A percentile compares a stretch with the other conserved stretches of the same genome.
Conservation (phyloP, 92 coral and sea anemone genomes). For the Siderastrea siderea region DNA sequence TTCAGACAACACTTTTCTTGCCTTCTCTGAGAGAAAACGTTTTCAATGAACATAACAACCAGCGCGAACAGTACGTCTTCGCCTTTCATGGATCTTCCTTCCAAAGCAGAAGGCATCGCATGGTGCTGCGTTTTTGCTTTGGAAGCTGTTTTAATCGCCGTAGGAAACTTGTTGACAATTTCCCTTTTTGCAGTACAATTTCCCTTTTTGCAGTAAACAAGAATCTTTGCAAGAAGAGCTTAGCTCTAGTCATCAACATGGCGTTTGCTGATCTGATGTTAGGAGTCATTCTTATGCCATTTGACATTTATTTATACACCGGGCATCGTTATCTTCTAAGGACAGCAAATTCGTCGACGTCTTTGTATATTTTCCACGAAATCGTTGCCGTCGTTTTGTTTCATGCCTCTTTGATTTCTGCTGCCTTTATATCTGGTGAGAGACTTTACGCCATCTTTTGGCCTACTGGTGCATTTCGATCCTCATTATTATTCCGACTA, state of each 20-base stretch:
- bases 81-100: neutral
- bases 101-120: neutral
- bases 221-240: neutral
- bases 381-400: neutral
- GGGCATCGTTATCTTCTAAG: neutral
- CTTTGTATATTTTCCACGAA: neutral
- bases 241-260: neutral
- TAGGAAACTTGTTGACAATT: neutral
- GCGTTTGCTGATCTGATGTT: neutral
- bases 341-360: neutral
- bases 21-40: too few relatives aligned
- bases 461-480: neutral
- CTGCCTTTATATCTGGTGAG: slow-evolving; percentile 4
- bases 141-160: neutral
- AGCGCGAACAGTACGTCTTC: neutral
- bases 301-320: neutral
- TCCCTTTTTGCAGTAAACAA: neutral
- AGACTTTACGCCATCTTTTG: neutral
- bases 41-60: too few relatives aligned
- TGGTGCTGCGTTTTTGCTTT: neutral
- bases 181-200: neutral
- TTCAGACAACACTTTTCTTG: too few relatives aligned
- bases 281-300: neutral
- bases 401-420: neutral
- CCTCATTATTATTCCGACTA: too few relatives aligned